Percentiles rank a stretch among this genome's conserved stretches.
Evolutionary conservation across 2,888 invertebrate genomes (phyloP).

Genomic region (Agapetus fuscipes): DNA sequence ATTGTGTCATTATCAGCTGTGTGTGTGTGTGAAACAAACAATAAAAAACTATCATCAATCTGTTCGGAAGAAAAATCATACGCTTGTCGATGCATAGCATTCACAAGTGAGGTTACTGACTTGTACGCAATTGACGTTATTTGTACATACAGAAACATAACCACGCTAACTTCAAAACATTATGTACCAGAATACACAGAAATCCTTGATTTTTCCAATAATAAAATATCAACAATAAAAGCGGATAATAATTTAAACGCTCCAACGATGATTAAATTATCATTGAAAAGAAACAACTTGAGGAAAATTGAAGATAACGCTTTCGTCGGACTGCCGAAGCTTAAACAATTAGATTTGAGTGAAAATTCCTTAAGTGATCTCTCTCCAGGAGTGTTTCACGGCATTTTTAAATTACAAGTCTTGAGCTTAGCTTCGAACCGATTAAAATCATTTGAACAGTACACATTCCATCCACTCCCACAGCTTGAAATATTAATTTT

Average conservation of each 20-base stretch:
- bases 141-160: constrained; percentile 28
- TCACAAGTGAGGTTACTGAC: constrained; percentile 22
- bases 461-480: constrained; percentile 34
- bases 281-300: constrained; percentile 32
- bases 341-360: constrained; percentile 36
- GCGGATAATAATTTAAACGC: constrained; percentile 4
- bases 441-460: constrained; percentile 32
- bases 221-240: constrained; percentile 28
- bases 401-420: constrained; percentile 33
- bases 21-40: neutral
- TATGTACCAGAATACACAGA: constrained; percentile 28
- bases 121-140: constrained; percentile 28
- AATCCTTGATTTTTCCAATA: constrained; percentile 33
- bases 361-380: constrained; percentile 33
- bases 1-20: too few species aligned
- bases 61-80: too few species aligned
- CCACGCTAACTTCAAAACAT: constrained; percentile 25
- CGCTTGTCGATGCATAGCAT: constrained; percentile 12
- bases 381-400: constrained; percentile 32
- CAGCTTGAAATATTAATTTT: constrained; percentile 35
- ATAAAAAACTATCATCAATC: too few species aligned
- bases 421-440: constrained; percentile 38
- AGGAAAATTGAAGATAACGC: constrained; percentile 27
- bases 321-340: constrained; percentile 29
- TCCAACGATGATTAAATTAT: constrained; percentile 26